Evolutionary conservation across 2,113 vertebrate species (phyloP).

Genomic region (Corythaeola cristata): DNA sequence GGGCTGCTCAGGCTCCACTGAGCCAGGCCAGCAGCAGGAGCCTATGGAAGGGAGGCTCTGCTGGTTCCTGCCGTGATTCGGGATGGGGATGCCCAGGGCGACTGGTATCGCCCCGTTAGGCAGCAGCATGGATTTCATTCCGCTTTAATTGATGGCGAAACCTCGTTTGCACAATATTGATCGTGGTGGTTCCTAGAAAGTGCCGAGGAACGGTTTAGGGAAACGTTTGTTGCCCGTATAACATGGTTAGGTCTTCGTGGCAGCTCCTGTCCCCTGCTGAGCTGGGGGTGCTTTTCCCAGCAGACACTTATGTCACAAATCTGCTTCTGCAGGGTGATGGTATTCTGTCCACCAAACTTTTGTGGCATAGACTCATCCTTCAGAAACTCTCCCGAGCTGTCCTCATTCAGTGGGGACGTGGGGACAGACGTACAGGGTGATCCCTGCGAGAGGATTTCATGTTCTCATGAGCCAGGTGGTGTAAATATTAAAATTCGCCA

Average conservation of each 20-base stretch:
- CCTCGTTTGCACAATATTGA: background rate
- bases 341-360: background rate
- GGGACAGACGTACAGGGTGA: fast-evolving
- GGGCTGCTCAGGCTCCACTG: background rate
- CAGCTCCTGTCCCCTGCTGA: background rate
- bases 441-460: background rate
- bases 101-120: background rate
- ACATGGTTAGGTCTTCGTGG: background rate
- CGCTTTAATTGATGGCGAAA: background rate
- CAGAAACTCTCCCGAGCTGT: background rate
- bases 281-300: background rate
- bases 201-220: background rate
- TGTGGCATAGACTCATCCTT: background rate
- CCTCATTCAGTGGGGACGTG: background rate
- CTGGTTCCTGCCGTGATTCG: fast-evolving
- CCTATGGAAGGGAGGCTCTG: background rate
- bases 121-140: background rate
- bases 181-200: background rate
- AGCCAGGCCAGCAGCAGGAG: background rate
- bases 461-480: background rate
- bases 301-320: background rate
- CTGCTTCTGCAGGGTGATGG: background rate
- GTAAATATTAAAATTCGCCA: slow-evolving; percentile 5
- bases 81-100: background rate
- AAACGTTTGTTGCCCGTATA: background rate